Base-by-base conservation (phyloP, 2,888 invertebrate species). In the Hermaeophaga mercurialis region DNA sequence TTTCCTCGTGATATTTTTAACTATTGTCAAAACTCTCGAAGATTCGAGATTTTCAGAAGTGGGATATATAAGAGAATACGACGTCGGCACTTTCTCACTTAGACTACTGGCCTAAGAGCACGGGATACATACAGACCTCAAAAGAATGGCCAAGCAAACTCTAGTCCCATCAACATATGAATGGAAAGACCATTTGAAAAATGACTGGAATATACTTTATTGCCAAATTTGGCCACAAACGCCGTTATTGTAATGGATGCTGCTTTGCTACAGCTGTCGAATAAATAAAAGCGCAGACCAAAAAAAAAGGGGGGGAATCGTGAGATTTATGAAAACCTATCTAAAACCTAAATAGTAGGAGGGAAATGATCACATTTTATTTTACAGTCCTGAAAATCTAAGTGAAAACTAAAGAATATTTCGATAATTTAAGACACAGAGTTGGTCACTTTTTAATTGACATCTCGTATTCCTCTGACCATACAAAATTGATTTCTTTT, bases 241-340 rank as follows among this genome's bases (percentile, higher is more conserved):
- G 49, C 38, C 36, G 36, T 55, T 55, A 47, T 55, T 45, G 31
- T 56, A 56, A 44, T 49, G 55, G 49, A 28, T 31, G 39, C 31
- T 45, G 45, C 56, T 56, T 49, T 50, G 39, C 56, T 39, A 38
- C 55, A 44, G 46, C 48, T 55, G 55, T 44, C 55, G 55, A 56
- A 49, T 56, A 44, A 49, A 38, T 49, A 49, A 49, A 6, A 45
- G 44, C 38, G n/a, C 36, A 15, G 28, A 49, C n/a, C n/a, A n/a
- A n/a, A 36, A 18, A 38, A 49, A 56, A 49, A 36, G 31, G 49
- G 36, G 44, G 8, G 15, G 26, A 31, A 49, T 28, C 44, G 43
- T n/a, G 15, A 24, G 33, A 49, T 56, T 24, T 44, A 49, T 45
- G 49, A 44, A 49, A 49, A 26, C 26, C 55, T 33, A 43, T 48